A percentile compares a stretch with the other conserved stretches of the same genome.
phyloP scores from a whole-genome alignment of 2,113 vertebrate species.

The Podarcis raffonei region DNA sequence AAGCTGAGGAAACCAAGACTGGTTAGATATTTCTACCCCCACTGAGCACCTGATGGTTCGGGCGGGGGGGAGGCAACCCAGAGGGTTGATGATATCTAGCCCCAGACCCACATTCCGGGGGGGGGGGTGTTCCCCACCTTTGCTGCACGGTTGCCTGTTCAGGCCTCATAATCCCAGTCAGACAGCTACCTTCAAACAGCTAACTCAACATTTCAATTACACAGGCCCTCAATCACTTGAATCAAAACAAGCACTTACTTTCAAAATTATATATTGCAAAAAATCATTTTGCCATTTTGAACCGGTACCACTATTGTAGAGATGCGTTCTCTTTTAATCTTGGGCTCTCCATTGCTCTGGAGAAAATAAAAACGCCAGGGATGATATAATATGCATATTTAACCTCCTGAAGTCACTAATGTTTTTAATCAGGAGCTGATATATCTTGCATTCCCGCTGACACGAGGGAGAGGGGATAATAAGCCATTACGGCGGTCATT shows the following conservation, averaged over 20 bases:
- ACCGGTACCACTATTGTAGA: constrained; percentile 29
- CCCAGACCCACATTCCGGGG: too few species aligned
- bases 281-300: neutral
- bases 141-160: too few species aligned
- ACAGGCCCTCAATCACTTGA: neutral
- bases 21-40: too few species aligned
- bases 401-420: constrained; percentile 41
- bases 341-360: constrained; percentile 44
- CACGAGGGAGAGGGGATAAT: neutral
- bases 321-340: constrained; percentile 58
- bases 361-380: constrained; percentile 62
- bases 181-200: neutral
- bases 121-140: too few species aligned
- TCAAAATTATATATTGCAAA: neutral
- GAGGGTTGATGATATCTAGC: too few species aligned
- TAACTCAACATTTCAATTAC: neutral
- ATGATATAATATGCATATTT: constrained; percentile 62
- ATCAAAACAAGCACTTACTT: neutral
- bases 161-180: neutral
- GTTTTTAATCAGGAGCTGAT: constrained; percentile 51
- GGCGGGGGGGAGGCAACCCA: too few species aligned
- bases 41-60: too few species aligned
- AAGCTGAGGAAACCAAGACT: too few species aligned
- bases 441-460: neutral
- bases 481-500: neutral